Conservation (phyloP, 2,113 vertebrate genomes). For the Cacatua alba region DNA sequence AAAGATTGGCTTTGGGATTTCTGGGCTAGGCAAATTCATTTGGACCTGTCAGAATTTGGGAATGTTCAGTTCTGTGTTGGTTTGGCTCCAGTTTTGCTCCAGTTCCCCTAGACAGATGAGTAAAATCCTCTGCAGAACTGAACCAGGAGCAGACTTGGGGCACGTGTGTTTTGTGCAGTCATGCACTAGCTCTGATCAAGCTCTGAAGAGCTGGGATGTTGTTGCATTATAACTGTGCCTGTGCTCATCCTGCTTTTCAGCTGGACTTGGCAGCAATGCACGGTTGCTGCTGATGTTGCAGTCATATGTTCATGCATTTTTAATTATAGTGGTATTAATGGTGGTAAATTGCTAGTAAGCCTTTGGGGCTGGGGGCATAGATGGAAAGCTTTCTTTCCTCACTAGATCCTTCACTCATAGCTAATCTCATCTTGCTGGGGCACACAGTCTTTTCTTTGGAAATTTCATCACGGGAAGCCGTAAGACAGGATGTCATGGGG, state of each 20-base stretch:
- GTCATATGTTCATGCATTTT: not conserved
- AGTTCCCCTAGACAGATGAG: not conserved
- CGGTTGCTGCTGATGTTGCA: not conserved
- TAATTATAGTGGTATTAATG: not conserved
- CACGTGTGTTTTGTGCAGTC: not conserved
- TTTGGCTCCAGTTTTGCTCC: not conserved
- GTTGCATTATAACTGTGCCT: not conserved
- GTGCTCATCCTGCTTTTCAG: not conserved
- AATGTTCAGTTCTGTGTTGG: not conserved
- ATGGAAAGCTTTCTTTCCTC: not conserved
- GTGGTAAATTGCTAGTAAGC: not conserved
- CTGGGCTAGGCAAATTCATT: not conserved
- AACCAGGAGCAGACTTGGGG: not conserved
- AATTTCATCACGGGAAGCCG: not conserved
- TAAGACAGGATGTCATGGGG: not conserved
- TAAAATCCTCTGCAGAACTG: not conserved
- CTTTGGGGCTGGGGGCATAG: not conserved
- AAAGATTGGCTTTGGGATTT: not conserved
- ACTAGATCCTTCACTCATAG: not conserved
- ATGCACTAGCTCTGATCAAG: not conserved
- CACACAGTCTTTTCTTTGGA: not conserved
- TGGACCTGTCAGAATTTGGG: not conserved
- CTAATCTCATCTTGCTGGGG: not conserved
- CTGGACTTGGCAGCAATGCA: not conserved
- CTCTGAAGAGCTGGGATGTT: not conserved